Evolutionary conservation across 1,140 invertebrate genomes (phyloP), one percentile per base, ranked within the genome.

Genomic region (Mercenaria mercenaria): DNA sequence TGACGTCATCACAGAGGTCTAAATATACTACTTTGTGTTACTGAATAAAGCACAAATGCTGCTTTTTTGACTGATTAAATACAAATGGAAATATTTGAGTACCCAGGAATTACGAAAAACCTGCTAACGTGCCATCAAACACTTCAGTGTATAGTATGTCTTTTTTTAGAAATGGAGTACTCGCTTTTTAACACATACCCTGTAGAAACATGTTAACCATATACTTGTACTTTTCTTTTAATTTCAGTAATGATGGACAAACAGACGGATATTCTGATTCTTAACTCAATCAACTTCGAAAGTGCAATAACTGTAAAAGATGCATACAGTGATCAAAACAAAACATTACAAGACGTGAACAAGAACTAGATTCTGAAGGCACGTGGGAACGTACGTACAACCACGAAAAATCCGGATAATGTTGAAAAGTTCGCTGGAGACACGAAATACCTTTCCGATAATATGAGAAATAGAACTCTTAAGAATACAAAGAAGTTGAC

Each of bases 211-310:
- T n/a, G n/a, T n/a, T n/a, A n/a, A n/a, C n/a, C n/a, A n/a, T n/a
- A n/a, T n/a, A n/a, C n/a, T n/a, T n/a, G n/a, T n/a, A n/a, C n/a
- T 47, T 47, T 8, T 67, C 11, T 29, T 41, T 41, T 74, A 1
- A 47, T 79, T 79, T 79, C 76, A 79, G 76, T 79, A 23, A 20
- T 79, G 26, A 56, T 56, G 50, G 76, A 79, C 50, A 34, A 52
- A 52, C 39, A 77, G 15, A 23, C 74, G n/a, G 76, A 79, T 37
- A 18, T 56, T 4, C 18, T 37, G n/a, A 20, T 79, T 29, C 47
- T 79, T 0, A 79, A 79, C 34, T 79, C 76, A 3, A 79, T 79
- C 26, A 56, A 79, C 34, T 79, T 79, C 29, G 76, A 79, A 56
- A 79, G 76, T 37, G 76, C 76, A 20, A 79, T 79, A 34, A 32